Evolutionary conservation across 1,140 invertebrate genomes (phyloP).

Genomic region (Papilio aristodemus): DNA sequence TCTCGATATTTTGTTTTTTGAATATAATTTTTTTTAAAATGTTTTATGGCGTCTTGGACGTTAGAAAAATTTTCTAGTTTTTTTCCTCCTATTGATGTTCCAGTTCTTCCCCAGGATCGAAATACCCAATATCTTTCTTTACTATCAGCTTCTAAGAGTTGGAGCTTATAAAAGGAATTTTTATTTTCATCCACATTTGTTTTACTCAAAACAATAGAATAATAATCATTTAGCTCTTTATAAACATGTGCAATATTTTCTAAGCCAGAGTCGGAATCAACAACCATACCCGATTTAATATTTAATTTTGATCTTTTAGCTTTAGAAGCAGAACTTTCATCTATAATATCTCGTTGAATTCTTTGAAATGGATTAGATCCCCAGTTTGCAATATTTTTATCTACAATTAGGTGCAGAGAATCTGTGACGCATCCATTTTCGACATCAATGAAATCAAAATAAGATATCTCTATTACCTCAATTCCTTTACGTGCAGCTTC

Average conservation of each 20-base stretch:
- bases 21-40: slow-evolving; percentile 2
- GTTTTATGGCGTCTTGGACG: not conserved
- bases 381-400: not conserved
- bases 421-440: not conserved
- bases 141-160: slow-evolving; percentile 21
- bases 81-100: slow-evolving; percentile 18
- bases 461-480: not conserved
- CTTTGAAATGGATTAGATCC: not conserved
- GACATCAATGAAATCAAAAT: not conserved
- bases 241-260: slow-evolving; percentile 12
- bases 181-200: slow-evolving; percentile 3
- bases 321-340: not conserved
- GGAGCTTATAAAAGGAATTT: slow-evolving; percentile 23
- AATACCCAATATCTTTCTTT: slow-evolving; percentile 22
- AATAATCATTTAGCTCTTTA: slow-evolving; percentile 4
- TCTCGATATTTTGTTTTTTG: slow-evolving; percentile 17
- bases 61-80: slow-evolving; percentile 1
- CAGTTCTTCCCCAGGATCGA: slow-evolving; percentile 15
- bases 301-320: slow-evolving; percentile 11
- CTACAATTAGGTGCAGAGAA: not conserved
- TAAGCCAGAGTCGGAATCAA: not conserved
- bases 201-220: slow-evolving; percentile 14
- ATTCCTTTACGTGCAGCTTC: not conserved
- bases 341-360: not conserved
- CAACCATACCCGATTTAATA: slow-evolving; percentile 2